A percentile compares a stretch with the other conserved stretches of the same genome.
Evolutionary conservation across 1,140 invertebrate species (phyloP).

Genomic region (Drosophila gunungcola): DNA sequence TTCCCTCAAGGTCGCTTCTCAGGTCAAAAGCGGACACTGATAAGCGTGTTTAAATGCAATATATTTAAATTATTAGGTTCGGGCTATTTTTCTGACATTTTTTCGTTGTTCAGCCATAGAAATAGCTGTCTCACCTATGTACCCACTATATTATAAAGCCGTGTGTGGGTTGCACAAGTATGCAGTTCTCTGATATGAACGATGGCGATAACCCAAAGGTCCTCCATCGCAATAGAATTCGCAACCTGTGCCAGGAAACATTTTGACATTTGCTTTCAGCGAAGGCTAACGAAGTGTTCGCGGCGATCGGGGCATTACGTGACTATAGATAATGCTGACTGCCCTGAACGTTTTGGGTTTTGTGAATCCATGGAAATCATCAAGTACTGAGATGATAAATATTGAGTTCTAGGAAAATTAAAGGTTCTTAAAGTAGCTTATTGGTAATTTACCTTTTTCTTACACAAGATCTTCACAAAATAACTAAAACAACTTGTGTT

Average conservation of each 20-base stretch:
- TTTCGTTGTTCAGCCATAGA: conserved; percentile 25
- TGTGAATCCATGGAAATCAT: no score
- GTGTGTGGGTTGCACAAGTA: conserved; percentile 20
- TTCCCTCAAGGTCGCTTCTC: conserved; percentile 39
- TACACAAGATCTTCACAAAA: no score
- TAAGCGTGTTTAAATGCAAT: conserved; percentile 27
- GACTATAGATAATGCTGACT: conserved; percentile 5
- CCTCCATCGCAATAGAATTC: conserved; percentile 50
- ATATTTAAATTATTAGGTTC: conserved; percentile 25
- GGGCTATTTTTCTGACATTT: conserved; percentile 12
- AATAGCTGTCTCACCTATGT: conserved; percentile 24
- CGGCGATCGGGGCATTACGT: conserved; percentile 12
- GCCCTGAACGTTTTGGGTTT: conserved; percentile 1
- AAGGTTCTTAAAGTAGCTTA: no score
- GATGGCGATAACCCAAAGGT: conserved; percentile 52
- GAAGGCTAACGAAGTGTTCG: conserved; percentile 7
- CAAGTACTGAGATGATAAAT: no score
- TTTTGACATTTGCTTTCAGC: conserved; percentile 61
- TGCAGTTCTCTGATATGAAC: conserved; percentile 48
- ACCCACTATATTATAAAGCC: conserved; percentile 14
- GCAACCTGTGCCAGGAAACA: conserved; percentile 68
- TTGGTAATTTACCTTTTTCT: no score
- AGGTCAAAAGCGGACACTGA: conserved; percentile 54
- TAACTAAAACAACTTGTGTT: no score
- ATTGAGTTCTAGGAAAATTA: no score